Evolutionary conservation across 1,140 invertebrate species (phyloP), one percentile per base, ranked within the genome.

Genomic region (Temnothorax curvispinosus): DNA sequence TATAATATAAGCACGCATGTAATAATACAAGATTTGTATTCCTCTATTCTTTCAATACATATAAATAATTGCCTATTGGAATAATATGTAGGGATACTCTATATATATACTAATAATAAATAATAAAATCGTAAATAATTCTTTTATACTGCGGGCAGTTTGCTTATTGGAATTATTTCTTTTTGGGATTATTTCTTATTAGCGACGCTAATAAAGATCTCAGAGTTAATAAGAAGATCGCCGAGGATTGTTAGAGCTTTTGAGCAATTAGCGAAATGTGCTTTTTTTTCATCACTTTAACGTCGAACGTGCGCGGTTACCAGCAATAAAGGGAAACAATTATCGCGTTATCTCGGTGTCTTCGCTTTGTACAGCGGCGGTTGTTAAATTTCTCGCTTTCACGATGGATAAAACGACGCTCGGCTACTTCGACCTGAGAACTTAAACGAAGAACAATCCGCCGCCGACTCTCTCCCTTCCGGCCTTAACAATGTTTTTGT

Each of bases 311-410:
- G 54, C 78, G 18, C 58, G 11, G 58, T 15, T 64, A 47, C 50
- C 27, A 52, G 32, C 54, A 60, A 75, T 75, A 84, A 84, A 75
- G 54, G 27, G 32, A 74, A 75, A 74, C 80, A 60, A 75, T 84
- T 84, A 77, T 64, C 82, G 58, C 74, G 82, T 76, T 85, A 77
- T 56, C 72, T 65, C 47, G 82, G 47, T 47, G 47, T 76, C 74
- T 78, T 85, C 47, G 81, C 81, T 81, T 74, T 84, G 69, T 74
- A 62, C 18, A 35, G 27, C 69, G 82, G 60, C 35, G 74, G 75
- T 85, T 78, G 82, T 85, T 85, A 76, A 78, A 85, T 85, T 85
- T 85, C 74, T 78, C 82, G 74, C 65, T 72, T 84, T 74, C 62
- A 67, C 69, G 80, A 82, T 21, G 80, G 54, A 32, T 75, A 35